Conservation (phyloP, 2,113 vertebrate genomes). For the Mormyrus iriodes region DNA sequence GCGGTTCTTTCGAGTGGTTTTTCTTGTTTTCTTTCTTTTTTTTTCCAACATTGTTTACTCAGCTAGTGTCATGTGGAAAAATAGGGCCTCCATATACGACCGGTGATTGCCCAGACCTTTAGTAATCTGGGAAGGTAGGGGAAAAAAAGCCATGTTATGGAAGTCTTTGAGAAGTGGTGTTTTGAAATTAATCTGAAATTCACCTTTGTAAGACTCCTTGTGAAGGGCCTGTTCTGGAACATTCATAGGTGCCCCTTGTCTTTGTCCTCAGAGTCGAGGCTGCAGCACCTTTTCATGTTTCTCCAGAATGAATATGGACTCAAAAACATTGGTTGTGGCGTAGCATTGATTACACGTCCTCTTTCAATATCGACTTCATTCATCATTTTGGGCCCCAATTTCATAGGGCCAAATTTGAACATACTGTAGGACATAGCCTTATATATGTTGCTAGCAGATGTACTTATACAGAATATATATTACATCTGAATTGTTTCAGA, state of each 20-base stretch:
- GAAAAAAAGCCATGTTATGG: background rate
- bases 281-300: background rate
- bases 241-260: background rate
- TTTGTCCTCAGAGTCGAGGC: background rate
- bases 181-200: background rate
- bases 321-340: background rate
- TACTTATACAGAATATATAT: slow-evolving; percentile 34
- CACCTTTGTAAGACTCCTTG: background rate
- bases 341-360: background rate
- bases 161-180: background rate
- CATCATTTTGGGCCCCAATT: slow-evolving; percentile 34
- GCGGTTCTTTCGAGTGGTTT: background rate
- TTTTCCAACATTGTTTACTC: background rate
- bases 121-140: background rate
- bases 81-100: background rate
- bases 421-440: slow-evolving; percentile 29
- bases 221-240: background rate
- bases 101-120: background rate
- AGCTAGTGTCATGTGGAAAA: background rate
- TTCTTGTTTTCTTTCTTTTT: background rate
- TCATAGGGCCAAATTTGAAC: slow-evolving; percentile 44
- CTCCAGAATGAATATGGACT: background rate
- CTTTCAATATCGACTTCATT: slow-evolving; percentile 55
- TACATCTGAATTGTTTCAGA: slow-evolving; percentile 35
- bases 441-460: slow-evolving; percentile 11